phyloP scores from a whole-genome alignment of 2,888 invertebrate species.

The Volucella inanis region DNA sequence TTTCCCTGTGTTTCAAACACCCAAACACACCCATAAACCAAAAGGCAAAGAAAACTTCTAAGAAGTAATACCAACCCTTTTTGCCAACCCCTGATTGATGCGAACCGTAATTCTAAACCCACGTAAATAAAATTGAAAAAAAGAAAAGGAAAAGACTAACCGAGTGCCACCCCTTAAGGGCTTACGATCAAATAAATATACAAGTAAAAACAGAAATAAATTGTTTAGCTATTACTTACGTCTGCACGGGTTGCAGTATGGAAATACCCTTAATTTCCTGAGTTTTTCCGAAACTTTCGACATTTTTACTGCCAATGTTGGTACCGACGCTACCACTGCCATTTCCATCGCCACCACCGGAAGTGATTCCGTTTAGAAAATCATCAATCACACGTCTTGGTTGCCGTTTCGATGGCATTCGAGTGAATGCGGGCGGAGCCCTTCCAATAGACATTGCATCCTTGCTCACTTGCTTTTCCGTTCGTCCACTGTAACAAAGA shows the following conservation, averaged over 20 bases:
- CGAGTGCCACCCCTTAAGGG: slow-evolving; percentile 37
- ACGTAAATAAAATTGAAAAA: slow-evolving; percentile 1
- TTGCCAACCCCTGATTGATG: slow-evolving; percentile 63
- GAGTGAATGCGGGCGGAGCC: slow-evolving; percentile 89
- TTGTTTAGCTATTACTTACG: slow-evolving; percentile 81
- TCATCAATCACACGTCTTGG: slow-evolving; percentile 88
- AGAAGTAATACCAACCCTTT: slow-evolving; percentile 58
- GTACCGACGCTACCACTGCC: slow-evolving; percentile 84
- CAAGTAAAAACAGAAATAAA: slow-evolving; percentile 66
- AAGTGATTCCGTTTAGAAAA: slow-evolving; percentile 86
- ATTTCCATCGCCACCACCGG: slow-evolving; percentile 85
- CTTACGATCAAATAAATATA: slow-evolving; percentile 10
- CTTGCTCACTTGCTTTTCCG: slow-evolving; percentile 84
- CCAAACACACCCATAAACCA: slow-evolving; percentile 60
- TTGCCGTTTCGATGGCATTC: slow-evolving; percentile 90
- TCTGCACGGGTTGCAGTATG: slow-evolving; percentile 85
- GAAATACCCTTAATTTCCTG: slow-evolving; percentile 84
- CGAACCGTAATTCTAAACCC: slow-evolving; percentile 56
- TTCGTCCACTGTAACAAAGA: slow-evolving; percentile 85
- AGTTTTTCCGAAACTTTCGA: slow-evolving; percentile 80
- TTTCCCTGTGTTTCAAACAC: slow-evolving; percentile 47
- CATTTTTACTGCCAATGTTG: slow-evolving; percentile 83
- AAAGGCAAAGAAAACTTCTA: slow-evolving; percentile 52
- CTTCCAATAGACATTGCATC: slow-evolving; percentile 83
- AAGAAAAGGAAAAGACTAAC: background rate